Evolutionary conservation across 1,140 invertebrate species (phyloP), one percentile per base, ranked within the genome.

Genomic region (Andrena cerasifolii): DNA sequence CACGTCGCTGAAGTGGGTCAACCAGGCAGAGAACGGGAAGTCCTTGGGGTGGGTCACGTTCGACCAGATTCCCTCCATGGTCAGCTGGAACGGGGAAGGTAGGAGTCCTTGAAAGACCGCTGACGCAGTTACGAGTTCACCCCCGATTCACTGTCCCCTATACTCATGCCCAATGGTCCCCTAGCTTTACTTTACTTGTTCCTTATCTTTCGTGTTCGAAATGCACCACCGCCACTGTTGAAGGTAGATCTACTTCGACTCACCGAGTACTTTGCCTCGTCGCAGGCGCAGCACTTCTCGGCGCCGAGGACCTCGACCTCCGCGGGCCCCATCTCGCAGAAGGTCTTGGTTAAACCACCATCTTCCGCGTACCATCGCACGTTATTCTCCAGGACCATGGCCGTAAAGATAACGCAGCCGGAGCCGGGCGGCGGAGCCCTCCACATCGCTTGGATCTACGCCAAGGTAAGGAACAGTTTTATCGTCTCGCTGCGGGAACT

Each of bases 1-100:
- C 31, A 99, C 95, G 92, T 99, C 99, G 14, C 98, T 99, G 93
- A 99, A 99, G 91, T 99, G 99, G 0, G 98, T 98, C 79, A 99
- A 92, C 96, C 97, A 98, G 24, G 95, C 89, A 14, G 96, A 96
- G 83, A 96, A 95, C 6, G 99, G 99, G 92, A 97, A 99, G 90
- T 99, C 97, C 93, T 98, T 99, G 0, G 99, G 99, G 92, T 99
- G 99, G 0, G 98, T 99, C 86, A 96, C 94, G 70, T 97, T 95
- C 0, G 98, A 98, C 99, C 99, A 99, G 24, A 99, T 94, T 0
- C 99, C 99, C 93, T 99, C 96, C 91, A 99, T 99, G 49, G 96
- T 95, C 89, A 98, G 91, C 97, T 98, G 88, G 0, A 91, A 92
- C 85, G n/a, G 8, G n/a, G 0, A 18, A 12, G 26, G 26, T 47